A percentile compares a stretch with the other conserved stretches of the same genome.
phyloP scores from a whole-genome alignment of 2,113 vertebrate species.

The Arizona elegans region DNA sequence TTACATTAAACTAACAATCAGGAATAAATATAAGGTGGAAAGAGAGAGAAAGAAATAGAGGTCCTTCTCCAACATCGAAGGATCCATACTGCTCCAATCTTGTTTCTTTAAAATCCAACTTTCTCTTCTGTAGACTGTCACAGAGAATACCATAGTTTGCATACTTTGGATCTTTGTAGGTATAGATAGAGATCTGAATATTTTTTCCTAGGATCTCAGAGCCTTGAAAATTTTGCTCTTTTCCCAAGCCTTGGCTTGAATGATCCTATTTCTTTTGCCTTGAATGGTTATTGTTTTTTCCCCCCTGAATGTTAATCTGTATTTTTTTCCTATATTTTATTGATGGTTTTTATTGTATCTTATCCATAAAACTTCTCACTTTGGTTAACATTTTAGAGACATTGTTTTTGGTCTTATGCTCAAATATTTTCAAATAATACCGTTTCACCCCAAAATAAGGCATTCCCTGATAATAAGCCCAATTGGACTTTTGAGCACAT shows the following conservation, averaged over 20 bases:
- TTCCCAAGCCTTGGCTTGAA: not conserved
- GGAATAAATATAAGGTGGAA: not conserved
- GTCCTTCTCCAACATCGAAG: not conserved
- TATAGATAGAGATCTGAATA: not conserved
- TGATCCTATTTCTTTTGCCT: not conserved
- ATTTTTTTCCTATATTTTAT: not conserved
- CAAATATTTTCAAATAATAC: conserved; percentile 3
- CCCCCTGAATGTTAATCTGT: not conserved
- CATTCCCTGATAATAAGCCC: too few relatives aligned
- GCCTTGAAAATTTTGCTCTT: not conserved
- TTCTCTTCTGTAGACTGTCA: not conserved
- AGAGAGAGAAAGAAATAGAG: not conserved
- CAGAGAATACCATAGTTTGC: not conserved
- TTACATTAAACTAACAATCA: not conserved
- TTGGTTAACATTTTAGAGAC: not conserved
- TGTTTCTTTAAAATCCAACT: not conserved
- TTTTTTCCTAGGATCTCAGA: not conserved
- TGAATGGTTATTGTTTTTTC: not conserved
- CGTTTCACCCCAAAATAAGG: too few relatives aligned
- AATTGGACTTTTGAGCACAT: too few relatives aligned
- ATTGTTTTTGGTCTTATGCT: not conserved
- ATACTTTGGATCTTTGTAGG: not conserved
- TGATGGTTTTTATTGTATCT: not conserved
- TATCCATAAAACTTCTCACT: not conserved
- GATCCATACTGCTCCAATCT: not conserved